Evolutionary conservation across 2,797 vertebrate genomes (phyloP), one percentile per base, ranked within the genome.

Genomic region (Cetoscarus ocellatus): DNA sequence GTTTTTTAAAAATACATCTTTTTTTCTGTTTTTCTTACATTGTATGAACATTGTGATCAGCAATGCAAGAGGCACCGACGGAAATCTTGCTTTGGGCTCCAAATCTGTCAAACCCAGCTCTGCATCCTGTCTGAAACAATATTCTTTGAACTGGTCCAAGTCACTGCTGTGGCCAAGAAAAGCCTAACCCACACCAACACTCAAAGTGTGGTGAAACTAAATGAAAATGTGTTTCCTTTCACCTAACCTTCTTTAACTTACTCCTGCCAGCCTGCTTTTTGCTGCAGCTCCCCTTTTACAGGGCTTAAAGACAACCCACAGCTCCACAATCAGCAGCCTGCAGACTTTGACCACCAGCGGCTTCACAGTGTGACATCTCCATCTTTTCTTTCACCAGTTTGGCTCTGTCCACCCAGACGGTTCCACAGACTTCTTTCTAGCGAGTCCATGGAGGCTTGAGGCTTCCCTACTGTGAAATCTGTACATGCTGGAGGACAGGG

Each of bases 301-400:
- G 8, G 18, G 10, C 49, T 63, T 67, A 61, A 48, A 58, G 68
- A 62, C 54, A 34, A 45, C 64, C 75, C 42, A 35, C 70, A 34
- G 67, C 53, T 71, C 67, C 10, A 49, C 69, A 76, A 73, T 84
- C 78, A 61, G 61, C 55, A 67, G 76, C 71, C 58, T 66, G 61
- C 76, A 82, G 66, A 70, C 48, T 66, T 38, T 38, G 53, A 65
- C 71, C 71, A 53, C 71, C 73, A 14, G 71, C 54, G 7, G 74
- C 56, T 69, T 78, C 86, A 42, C 86, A 66, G 68, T 10, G 44
- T 7, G 70, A 7, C 54, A 6, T 47, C 55, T 62, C 18, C 64
- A 42, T 55, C 76, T 67, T 34, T 15, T 43, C 70, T 51, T n/a
- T 57, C 1, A 34, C 48, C 34, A 57, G 7, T 42, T 61, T 10